Evolutionary conservation across 2,888 invertebrate species (phyloP).

Genomic region (Dynastes maya): DNA sequence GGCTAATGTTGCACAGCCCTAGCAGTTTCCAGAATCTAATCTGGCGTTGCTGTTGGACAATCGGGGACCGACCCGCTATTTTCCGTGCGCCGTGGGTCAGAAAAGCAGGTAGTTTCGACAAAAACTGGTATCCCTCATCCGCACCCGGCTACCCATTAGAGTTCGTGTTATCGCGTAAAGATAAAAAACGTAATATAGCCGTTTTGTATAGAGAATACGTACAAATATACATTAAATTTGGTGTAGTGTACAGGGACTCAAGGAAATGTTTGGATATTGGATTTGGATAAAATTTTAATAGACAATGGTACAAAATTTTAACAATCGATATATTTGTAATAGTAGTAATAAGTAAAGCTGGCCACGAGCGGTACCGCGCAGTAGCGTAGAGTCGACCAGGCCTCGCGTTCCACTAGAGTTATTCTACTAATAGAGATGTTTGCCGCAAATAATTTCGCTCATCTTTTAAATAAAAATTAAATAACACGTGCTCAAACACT

Average conservation of each 20-base stretch:
- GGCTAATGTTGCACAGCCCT: background rate
- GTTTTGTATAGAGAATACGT: slow-evolving; percentile 13
- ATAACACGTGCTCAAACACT: no score
- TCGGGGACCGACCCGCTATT: background rate
- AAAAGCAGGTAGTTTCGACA: slow-evolving; percentile 41
- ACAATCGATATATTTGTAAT: no score
- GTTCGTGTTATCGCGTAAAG: slow-evolving; percentile 22
- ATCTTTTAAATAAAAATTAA: no score
- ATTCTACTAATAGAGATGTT: no score
- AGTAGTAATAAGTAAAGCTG: no score
- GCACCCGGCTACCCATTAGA: slow-evolving; percentile 32
- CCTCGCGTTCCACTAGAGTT: no score
- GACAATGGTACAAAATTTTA: no score
- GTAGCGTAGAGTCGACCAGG: no score
- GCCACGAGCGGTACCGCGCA: no score
- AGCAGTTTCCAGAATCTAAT: slow-evolving; percentile 30
- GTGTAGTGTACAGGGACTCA: background rate
- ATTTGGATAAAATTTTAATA: no score
- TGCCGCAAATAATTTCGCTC: no score
- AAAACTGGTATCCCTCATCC: slow-evolving; percentile 41
- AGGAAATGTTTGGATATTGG: background rate
- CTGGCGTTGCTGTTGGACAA: slow-evolving; percentile 13
- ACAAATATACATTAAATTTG: slow-evolving; percentile 1
- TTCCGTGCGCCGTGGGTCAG: slow-evolving; percentile 31
- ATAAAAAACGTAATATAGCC: slow-evolving; percentile 37